Conservation (phyloP, 2,888 invertebrate genomes). For the Buathra laborator region DNA sequence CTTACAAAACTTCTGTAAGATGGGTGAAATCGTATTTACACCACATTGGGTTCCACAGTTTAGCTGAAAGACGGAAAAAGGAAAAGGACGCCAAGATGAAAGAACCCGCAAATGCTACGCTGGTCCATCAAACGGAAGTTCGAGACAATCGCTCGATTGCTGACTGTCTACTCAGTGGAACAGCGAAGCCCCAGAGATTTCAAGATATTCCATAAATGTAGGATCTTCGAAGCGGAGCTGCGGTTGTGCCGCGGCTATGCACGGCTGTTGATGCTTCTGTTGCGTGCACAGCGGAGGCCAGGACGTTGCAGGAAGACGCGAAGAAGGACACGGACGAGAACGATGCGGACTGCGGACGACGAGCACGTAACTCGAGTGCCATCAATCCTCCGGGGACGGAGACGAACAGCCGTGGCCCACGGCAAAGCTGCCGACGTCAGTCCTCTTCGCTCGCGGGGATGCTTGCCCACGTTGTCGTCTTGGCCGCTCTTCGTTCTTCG, state of each 20-base stretch:
- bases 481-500: constrained; percentile 55
- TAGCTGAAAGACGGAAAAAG: constrained; percentile 19
- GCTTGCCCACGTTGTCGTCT: constrained; percentile 68
- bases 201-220: constrained; percentile 84
- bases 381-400: constrained; percentile 83
- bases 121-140: constrained; percentile 54
- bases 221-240: constrained; percentile 71
- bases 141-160: constrained; percentile 79
- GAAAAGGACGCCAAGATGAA: constrained; percentile 47
- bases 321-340: constrained; percentile 63
- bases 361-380: constrained; percentile 76
- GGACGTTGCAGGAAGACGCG: constrained; percentile 55
- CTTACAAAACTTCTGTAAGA: constrained; percentile 7
- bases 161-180: constrained; percentile 67
- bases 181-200: constrained; percentile 77
- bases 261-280: constrained; percentile 48
- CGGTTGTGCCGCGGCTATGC: constrained; percentile 21
- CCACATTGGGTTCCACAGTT: constrained; percentile 20
- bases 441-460: constrained; percentile 63
- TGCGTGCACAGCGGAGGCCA: constrained; percentile 54
- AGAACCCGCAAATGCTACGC: constrained; percentile 34
- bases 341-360: constrained; percentile 65
- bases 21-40: constrained; percentile 1
- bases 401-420: constrained; percentile 82
- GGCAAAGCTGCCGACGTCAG: constrained; percentile 83